Evolutionary conservation across 2,113 vertebrate species (phyloP).

Genomic region (Poecilia latipinna): DNA sequence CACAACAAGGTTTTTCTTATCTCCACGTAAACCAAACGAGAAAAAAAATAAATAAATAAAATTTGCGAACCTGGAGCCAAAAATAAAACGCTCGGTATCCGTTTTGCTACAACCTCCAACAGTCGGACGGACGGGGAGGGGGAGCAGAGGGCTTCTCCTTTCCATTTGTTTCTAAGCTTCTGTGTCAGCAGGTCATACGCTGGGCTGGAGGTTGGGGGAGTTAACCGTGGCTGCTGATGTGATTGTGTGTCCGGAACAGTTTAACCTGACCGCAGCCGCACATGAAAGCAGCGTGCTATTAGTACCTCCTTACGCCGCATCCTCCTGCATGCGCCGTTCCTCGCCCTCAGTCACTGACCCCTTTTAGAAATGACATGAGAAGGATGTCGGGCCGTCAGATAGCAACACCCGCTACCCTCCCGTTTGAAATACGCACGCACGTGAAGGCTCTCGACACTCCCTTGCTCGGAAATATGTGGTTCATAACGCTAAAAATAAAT

Average conservation of each 20-base stretch:
- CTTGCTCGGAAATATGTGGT: background rate
- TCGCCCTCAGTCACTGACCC: background rate
- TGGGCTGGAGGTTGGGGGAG: background rate
- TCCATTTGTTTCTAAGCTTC: background rate
- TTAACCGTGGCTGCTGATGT: background rate
- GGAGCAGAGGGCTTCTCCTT: background rate
- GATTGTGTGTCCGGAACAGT: background rate
- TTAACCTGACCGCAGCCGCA: background rate
- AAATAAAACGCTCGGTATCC: background rate
- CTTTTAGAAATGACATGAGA: slow-evolving; percentile 1
- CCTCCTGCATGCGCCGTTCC: background rate
- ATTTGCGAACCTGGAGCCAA: background rate
- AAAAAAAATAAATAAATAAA: too few relatives aligned
- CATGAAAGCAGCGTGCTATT: background rate
- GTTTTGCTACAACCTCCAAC: background rate
- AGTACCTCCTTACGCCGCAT: background rate
- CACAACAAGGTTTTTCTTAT: background rate
- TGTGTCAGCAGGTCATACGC: background rate
- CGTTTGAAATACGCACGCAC: background rate
- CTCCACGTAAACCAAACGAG: background rate
- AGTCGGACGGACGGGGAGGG: background rate
- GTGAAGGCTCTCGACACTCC: background rate
- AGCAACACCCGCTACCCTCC: background rate
- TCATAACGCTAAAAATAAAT: background rate
- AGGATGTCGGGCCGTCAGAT: background rate